phyloP scores from a whole-genome alignment of 2,113 vertebrate species.

The Trochalopteron elliotii region DNA sequence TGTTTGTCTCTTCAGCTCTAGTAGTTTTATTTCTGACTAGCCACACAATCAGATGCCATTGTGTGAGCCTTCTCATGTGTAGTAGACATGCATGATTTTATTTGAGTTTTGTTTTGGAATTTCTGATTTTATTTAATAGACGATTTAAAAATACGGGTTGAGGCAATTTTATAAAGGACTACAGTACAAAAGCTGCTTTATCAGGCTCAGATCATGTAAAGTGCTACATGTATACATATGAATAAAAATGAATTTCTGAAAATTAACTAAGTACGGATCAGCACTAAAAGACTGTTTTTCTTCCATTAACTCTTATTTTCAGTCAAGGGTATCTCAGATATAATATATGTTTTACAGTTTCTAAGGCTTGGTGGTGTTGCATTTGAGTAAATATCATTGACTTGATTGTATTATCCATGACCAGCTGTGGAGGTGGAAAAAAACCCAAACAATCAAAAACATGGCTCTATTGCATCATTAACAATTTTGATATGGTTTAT shows the following conservation, averaged over 20 bases:
- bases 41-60: not conserved
- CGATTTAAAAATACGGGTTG: rapidly evolving
- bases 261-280: not conserved
- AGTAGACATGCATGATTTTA: not conserved
- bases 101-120: not conserved
- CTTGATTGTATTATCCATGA: not conserved
- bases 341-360: not conserved
- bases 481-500: not conserved
- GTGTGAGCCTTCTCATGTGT: not conserved
- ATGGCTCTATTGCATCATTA: not conserved
- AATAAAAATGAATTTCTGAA: not conserved
- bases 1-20: not conserved
- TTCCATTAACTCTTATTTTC: not conserved
- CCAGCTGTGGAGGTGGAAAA: not conserved
- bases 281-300: rapidly evolving
- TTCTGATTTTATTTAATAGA: not conserved
- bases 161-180: not conserved
- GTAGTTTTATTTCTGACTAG: not conserved
- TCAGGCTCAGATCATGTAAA: not conserved
- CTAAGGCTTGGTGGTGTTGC: not conserved
- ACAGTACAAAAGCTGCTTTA: not conserved
- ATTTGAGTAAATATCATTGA: not conserved
- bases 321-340: not conserved
- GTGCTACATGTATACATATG: not conserved
- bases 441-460: not conserved